A percentile compares a stretch with the other conserved stretches of the same genome.
Conservation (phyloP, 2,888 invertebrate genomes). For the Lasius platythorax region DNA sequence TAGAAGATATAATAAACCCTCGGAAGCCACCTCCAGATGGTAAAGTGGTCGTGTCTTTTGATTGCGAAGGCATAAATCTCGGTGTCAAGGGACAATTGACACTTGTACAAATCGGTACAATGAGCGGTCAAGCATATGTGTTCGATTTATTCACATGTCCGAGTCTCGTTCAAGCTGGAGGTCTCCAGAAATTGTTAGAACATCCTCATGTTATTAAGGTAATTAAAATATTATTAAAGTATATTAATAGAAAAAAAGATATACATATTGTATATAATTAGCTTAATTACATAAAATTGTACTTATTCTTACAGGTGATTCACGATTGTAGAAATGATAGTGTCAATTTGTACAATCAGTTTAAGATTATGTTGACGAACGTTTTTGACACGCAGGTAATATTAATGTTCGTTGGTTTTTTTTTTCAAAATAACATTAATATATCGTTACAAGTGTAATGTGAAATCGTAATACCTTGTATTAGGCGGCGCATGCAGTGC, state of each 20-base stretch:
- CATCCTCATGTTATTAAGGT: constrained; percentile 94
- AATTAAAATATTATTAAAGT: constrained; percentile 48
- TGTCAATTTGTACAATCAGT: constrained; percentile 94
- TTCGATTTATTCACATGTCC: constrained; percentile 96
- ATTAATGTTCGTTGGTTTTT: constrained; percentile 13
- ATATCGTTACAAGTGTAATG: constrained; percentile 12
- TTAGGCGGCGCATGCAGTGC: constrained; percentile 95
- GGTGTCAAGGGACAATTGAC: constrained; percentile 96
- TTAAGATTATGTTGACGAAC: constrained; percentile 93
- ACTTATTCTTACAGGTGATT: constrained; percentile 88
- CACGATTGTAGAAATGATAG: constrained; percentile 98
- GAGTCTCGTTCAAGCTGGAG: constrained; percentile 91
- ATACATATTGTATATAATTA: background rate
- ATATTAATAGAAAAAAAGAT: background rate
- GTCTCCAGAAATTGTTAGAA: constrained; percentile 93
- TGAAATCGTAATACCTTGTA: constrained; percentile 45
- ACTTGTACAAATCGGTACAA: constrained; percentile 94
- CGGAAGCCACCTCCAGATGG: constrained; percentile 79
- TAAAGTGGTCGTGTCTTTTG: constrained; percentile 91
- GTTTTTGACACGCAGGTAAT: constrained; percentile 96
- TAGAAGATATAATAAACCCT: constrained; percentile 91
- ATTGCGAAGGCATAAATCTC: constrained; percentile 97
- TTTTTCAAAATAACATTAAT: constrained; percentile 9
- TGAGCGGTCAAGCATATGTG: constrained; percentile 93
- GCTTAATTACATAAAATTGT: background rate